phyloP scores from a whole-genome alignment of 1,140 invertebrate genomes.

The Protaetia brevitarsis region DNA sequence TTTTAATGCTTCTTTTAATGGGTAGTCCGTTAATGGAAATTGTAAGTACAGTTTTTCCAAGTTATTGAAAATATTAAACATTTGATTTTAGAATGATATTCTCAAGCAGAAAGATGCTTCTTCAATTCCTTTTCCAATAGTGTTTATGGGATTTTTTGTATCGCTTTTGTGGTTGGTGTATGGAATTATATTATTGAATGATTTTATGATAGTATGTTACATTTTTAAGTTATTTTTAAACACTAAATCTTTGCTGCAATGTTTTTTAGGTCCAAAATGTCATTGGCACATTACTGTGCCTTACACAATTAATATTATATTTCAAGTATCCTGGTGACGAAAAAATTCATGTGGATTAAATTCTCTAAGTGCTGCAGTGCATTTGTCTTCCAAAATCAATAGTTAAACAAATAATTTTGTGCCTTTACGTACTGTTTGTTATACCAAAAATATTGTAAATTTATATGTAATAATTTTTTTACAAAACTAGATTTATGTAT shows the following conservation, averaged over 20 bases:
- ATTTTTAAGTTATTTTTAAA: neutral
- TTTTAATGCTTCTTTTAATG: conserved; percentile 64
- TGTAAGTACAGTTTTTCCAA: conserved; percentile 53
- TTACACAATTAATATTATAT: conserved; percentile 26
- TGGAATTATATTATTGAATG: conserved; percentile 72
- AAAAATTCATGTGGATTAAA: neutral
- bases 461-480: too few relatives aligned
- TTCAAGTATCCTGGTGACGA: neutral
- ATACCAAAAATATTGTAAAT: too few relatives aligned
- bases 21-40: conserved; percentile 67
- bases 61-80: neutral
- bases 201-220: conserved; percentile 74
- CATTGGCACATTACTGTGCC: conserved; percentile 24
- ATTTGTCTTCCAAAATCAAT: too few relatives aligned
- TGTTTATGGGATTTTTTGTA: conserved; percentile 73
- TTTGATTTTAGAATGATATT: conserved; percentile 58
- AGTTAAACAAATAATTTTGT: too few relatives aligned
- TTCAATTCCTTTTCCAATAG: conserved; percentile 77
- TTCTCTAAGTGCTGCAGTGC: too few relatives aligned
- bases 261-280: conserved; percentile 28
- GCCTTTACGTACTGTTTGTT: too few relatives aligned
- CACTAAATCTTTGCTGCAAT: conserved; percentile 22
- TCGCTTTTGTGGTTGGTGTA: conserved; percentile 76
- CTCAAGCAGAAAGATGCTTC: conserved; percentile 73
- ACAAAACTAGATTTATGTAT: too few relatives aligned